Conservation (phyloP, 2,888 invertebrate genomes). For the Hedya salicella region DNA sequence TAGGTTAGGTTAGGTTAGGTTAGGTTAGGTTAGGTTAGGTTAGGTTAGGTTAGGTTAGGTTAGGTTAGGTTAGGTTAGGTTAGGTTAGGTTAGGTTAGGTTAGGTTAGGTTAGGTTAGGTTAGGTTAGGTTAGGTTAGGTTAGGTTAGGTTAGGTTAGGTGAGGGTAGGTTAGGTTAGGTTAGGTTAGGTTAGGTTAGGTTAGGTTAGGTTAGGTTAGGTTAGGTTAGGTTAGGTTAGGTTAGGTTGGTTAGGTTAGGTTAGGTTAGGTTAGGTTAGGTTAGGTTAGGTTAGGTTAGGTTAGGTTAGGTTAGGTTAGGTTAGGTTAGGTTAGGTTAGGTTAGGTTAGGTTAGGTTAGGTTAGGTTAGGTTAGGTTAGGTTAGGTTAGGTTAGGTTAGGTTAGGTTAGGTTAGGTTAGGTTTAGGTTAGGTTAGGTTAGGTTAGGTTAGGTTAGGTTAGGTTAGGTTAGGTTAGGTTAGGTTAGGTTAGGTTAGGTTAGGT, state of each 20-base stretch:
- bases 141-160: neutral
- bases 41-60: constrained; percentile 25
- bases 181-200: constrained; percentile 33
- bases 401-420: constrained; percentile 42
- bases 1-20: no score
- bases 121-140: constrained; percentile 12
- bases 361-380: constrained; percentile 44
- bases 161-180: no score
- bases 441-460: constrained; percentile 41
- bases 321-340: constrained; percentile 45
- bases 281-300: constrained; percentile 44
- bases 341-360: constrained; percentile 44
- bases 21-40: no score
- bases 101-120: constrained; percentile 16
- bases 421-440: constrained; percentile 42
- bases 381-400: constrained; percentile 44
- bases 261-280: constrained; percentile 46
- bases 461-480: constrained; percentile 41
- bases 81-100: constrained; percentile 28
- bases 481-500: constrained; percentile 42
- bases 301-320: constrained; percentile 43
- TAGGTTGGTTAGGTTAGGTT: no score
- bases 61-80: constrained; percentile 22
- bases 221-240: constrained; percentile 49
- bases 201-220: constrained; percentile 49